Conservation (phyloP, 2,113 vertebrate genomes). For the Chionomys nivalis region DNA sequence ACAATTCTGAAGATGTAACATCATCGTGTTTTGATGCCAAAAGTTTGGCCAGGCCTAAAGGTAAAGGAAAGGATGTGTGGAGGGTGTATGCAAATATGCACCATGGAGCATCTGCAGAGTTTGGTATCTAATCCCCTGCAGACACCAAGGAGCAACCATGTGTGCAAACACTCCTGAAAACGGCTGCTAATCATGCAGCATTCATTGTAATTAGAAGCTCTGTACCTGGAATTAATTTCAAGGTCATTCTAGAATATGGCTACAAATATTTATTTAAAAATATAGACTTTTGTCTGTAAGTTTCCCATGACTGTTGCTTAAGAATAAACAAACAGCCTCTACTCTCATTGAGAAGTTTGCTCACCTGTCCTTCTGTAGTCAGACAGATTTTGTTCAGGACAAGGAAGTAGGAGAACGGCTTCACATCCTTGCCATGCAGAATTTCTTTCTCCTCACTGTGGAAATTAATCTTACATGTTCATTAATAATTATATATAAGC, state of each 20-base stretch:
- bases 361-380: not conserved
- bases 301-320: not conserved
- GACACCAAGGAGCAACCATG: not conserved
- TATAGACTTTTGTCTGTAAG: not conserved
- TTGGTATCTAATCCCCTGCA: not conserved
- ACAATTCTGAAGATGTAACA: not conserved
- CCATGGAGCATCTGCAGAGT: not conserved
- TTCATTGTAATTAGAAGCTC: conserved; percentile 16
- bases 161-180: not conserved
- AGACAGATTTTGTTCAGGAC: not conserved
- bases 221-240: not conserved
- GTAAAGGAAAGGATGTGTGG: not conserved
- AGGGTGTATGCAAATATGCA: not conserved
- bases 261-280: not conserved
- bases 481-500: too few relatives aligned
- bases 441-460: not conserved
- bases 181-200: not conserved
- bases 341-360: not conserved
- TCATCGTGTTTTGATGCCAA: not conserved
- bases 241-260: not conserved
- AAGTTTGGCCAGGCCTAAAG: not conserved
- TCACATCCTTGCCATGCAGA: not conserved
- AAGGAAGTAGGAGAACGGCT: not conserved
- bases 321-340: not conserved
- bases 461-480: not conserved